Evolutionary conservation across 2,888 invertebrate genomes (phyloP), one percentile per base, ranked within the genome.

Genomic region (Byasa hedistus): DNA sequence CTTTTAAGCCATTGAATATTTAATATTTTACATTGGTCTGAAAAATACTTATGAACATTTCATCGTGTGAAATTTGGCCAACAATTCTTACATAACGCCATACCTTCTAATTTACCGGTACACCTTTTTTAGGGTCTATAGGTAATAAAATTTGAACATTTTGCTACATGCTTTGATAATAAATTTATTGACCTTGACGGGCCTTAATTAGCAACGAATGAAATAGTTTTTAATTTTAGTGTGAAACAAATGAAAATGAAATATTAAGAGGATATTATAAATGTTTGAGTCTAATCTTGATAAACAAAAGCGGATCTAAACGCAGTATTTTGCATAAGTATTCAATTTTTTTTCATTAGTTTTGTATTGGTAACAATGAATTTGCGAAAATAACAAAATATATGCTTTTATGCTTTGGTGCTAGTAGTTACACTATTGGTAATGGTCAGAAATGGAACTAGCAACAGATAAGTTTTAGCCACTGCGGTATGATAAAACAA

Each of bases 21-120:
- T 61, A 54, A 54, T 36, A 12, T 55, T 39, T 55, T 54, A 24
- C 55, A 61, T 55, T 55, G 55, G 55, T 52, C 55, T 62, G 19
- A 55, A 55, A 56, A 62, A 19, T 39, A 24, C 56, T 56, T 55
- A 55, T 62, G 39, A 56, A 8, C 44, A 56, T 17, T 23, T 56
- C 52, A 39, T 39, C 12, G 12, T 39, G 12, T 39, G 39, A 39
- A 15, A 39, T 39, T 39, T 39, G 39, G 39, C 39, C 39, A 39
- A 39, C 12, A 39, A 39, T 48, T 19, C n/a, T 48, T n/a, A n/a
- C 19, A 48, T n/a, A n/a, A n/a, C 0, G 8, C 19, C 4, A 48
- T 19, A 48, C 1, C 8, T 19, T n/a, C 3, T n/a, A 51, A 32
- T 24, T 39, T 55, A 61, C 44, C 5, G 21, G 23, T 54, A 52